Evolutionary conservation across 2,888 invertebrate species (phyloP), one percentile per base, ranked within the genome.

Genomic region (Drosophila demipolita): DNA sequence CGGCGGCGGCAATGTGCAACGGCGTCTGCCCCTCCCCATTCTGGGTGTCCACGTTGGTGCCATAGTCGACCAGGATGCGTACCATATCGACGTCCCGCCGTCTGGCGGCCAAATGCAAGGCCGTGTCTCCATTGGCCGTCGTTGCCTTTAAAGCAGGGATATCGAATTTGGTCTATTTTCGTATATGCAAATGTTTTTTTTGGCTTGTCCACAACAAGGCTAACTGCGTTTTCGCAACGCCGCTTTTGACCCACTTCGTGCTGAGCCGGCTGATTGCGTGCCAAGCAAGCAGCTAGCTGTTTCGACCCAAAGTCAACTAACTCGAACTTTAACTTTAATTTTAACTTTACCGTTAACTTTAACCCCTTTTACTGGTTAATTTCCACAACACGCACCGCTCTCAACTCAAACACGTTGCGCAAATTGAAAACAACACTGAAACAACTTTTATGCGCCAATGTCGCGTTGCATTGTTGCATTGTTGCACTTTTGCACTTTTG

Each of bases 21-120:
- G 99, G 95, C 0, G 99, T 98, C 93, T 98, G 98, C 0, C 99
- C 99, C 69, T 98, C 97, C 5, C 97, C 97, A 92, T 99, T 99
- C 92, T 97, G 96, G 64, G 96, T 96, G 91, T 99, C 99, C 68
- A 99, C 97, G 76, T 95, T 95, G 9, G 98, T 97, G 42, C 99
- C 99, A 89, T 97, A 97, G 93, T 99, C 99, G 38, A 98, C 96
- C 87, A 99, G 94, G 82, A 98, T 97, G 63, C 97, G 95, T 40
- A 97, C 96, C 96, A 99, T 97, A 91, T 99, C 99, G 80, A 98
- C 96, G 93, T 99, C 99, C 89, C 97, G 95, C 88, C 97, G 95
- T 88, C 98, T 94, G n/a, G 98, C 98, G 35, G 99, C 99, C 86
- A 99, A 94, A 94, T 99, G 99, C 55, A 99, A 94, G 26, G 98